Conservation (phyloP, 2,113 vertebrate genomes). For the Eidolon helvum region DNA sequence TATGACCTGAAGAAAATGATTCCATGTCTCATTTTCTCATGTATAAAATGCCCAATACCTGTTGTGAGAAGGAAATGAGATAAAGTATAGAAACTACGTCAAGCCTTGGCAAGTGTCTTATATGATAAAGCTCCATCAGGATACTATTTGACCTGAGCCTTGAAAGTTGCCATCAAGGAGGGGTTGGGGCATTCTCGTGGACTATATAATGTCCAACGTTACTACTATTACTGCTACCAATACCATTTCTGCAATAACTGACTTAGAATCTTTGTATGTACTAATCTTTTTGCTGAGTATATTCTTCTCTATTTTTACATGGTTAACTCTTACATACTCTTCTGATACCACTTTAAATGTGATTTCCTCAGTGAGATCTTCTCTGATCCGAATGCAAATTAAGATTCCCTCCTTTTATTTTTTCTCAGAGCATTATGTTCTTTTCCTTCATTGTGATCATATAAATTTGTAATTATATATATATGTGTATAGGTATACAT, state of each 20-base stretch:
- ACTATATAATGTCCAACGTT: background rate
- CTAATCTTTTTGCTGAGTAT: background rate
- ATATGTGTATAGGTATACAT: too few species aligned
- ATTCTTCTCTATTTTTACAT: background rate
- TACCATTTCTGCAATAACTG: background rate
- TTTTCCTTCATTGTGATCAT: background rate
- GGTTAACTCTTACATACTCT: background rate
- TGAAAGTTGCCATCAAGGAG: background rate
- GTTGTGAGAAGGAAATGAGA: background rate
- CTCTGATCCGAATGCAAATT: background rate
- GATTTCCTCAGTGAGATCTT: background rate
- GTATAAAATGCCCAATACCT: background rate
- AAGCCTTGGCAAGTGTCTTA: background rate
- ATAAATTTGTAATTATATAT: background rate
- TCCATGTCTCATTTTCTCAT: background rate
- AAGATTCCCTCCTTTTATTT: background rate
- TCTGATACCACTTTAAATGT: background rate
- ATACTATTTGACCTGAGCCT: background rate
- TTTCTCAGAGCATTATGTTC: background rate
- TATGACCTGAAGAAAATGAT: background rate
- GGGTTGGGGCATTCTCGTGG: background rate
- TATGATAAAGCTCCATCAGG: background rate
- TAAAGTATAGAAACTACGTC: background rate
- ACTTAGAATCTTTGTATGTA: background rate
- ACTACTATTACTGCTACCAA: background rate